phyloP scores from a whole-genome alignment of 30 jellyfish, hydroid and myxozoan genomes.

The Sanderia malayensis region DNA sequence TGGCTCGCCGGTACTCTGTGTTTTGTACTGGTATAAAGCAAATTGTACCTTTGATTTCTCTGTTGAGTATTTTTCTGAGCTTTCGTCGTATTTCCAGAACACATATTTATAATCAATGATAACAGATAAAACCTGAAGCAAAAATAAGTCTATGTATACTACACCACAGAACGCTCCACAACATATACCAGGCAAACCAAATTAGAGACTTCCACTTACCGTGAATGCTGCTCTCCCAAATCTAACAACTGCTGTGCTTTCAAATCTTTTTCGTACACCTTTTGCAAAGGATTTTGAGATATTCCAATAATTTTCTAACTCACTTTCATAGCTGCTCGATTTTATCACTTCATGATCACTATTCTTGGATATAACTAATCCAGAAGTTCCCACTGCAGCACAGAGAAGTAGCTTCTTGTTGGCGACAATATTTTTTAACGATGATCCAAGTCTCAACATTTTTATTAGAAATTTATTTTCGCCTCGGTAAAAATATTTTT shows the following conservation, averaged over 20 bases:
- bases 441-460: neutral
- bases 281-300: neutral
- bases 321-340: neutral
- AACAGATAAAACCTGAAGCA: constrained; percentile 76
- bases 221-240: constrained; percentile 89
- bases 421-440: neutral
- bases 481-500: no score
- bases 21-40: neutral
- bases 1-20: neutral
- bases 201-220: constrained; percentile 20
- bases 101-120: constrained; percentile 66
- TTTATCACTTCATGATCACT: neutral
- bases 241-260: constrained; percentile 64
- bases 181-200: neutral
- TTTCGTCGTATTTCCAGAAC: constrained; percentile 45
- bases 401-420: neutral
- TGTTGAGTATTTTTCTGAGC: constrained; percentile 31
- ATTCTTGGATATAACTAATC: neutral
- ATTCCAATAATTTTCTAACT: neutral
- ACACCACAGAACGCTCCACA: neutral
- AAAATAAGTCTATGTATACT: neutral
- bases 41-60: constrained; percentile 61
- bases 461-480: no score
- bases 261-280: constrained; percentile 25
- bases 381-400: neutral